A percentile compares a stretch with the other conserved stretches of the same genome.
Conservation (phyloP, 2,113 vertebrate genomes). For the Fulmarus glacialis region DNA sequence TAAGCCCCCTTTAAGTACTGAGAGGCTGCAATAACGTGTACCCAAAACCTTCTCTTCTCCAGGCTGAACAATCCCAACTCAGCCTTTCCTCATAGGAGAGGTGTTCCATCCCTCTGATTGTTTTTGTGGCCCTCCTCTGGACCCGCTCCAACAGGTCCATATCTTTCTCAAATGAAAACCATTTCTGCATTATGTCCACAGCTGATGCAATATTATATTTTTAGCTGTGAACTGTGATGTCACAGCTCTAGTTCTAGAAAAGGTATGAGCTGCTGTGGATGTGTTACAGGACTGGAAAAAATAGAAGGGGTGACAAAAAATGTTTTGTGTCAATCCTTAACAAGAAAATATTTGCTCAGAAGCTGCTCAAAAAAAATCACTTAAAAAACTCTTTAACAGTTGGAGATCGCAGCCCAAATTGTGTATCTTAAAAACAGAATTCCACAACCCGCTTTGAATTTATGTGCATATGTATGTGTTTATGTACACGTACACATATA, state of each 20-base stretch:
- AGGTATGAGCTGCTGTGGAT: neutral
- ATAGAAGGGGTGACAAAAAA: neutral
- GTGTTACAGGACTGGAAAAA: neutral
- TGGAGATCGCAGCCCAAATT: neutral
- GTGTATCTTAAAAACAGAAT: neutral
- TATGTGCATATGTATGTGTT: neutral
- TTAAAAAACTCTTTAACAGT: neutral
- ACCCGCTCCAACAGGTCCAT: neutral
- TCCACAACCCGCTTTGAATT: neutral
- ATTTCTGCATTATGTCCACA: neutral
- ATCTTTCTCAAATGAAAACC: neutral
- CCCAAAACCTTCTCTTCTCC: neutral
- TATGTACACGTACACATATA: neutral
- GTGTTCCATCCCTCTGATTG: rapidly evolving
- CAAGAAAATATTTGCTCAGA: neutral
- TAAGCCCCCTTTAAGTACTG: neutral
- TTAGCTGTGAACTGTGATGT: neutral
- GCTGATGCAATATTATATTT: neutral
- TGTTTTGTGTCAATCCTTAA: neutral
- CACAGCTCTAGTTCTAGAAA: neutral
- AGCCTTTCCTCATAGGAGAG: neutral
- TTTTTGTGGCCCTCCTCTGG: neutral
- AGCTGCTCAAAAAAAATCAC: neutral
- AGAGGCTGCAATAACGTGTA: neutral
- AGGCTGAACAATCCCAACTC: neutral